A percentile compares a stretch with the other conserved stretches of the same genome.
Conservation (phyloP, 2,797 vertebrate species). For the Natrix natrix region DNA sequence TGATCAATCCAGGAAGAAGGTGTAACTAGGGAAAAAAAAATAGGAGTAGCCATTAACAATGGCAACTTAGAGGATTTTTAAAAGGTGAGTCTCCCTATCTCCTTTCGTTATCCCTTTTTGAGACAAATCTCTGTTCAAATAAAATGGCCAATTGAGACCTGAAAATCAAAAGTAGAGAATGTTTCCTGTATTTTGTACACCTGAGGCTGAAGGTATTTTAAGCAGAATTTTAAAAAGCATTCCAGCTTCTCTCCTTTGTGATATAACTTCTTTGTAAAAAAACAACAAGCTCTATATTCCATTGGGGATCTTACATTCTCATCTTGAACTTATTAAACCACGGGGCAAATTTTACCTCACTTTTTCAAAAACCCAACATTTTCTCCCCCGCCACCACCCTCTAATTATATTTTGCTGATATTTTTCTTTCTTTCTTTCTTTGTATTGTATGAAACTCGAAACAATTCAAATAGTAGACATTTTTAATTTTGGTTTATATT, state of each 20-base stretch:
- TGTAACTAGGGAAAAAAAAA: no score
- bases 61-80: not conserved
- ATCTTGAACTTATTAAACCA: not conserved
- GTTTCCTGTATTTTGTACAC: not conserved
- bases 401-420: not conserved
- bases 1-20: not conserved
- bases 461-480: not conserved
- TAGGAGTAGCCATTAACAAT: not conserved
- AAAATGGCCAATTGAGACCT: not conserved
- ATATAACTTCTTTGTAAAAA: not conserved
- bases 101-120: not conserved
- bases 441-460: not conserved
- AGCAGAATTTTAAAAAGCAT: not conserved
- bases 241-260: not conserved
- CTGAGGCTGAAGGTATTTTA: not conserved
- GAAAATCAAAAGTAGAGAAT: not conserved
- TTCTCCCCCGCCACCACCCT: not conserved
- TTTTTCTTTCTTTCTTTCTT: not conserved
- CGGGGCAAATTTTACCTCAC: not conserved
- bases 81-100: not conserved
- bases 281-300: not conserved
- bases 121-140: not conserved
- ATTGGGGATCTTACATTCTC: not conserved
- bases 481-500: not conserved
- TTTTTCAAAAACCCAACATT: not conserved